A percentile compares a stretch with the other conserved stretches of the same genome.
Evolutionary conservation across 2,113 vertebrate species (phyloP).

Genomic region (Lynx canadensis): DNA sequence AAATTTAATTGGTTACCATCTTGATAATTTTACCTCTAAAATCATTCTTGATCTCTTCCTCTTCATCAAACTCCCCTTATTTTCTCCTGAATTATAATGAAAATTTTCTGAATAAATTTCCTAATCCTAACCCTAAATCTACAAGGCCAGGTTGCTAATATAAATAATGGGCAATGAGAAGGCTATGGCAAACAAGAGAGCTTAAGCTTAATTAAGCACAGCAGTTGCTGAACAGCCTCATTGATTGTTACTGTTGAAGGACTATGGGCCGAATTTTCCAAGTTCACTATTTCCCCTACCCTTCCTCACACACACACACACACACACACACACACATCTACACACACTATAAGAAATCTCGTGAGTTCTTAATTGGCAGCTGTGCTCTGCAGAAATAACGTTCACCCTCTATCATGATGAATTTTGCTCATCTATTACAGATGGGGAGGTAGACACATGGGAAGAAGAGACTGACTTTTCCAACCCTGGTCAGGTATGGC

Average conservation of each 20-base stretch:
- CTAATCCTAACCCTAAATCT: not conserved
- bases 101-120: not conserved
- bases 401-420: not conserved
- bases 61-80: not conserved
- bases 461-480: not conserved
- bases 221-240: not conserved
- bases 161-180: not conserved
- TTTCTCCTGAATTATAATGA: constrained; percentile 10
- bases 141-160: not conserved
- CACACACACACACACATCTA: not conserved
- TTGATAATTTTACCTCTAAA: constrained; percentile 21
- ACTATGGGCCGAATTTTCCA: not conserved
- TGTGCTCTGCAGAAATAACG: not conserved
- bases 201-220: not conserved
- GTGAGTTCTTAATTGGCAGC: not conserved
- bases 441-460: not conserved
- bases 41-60: not conserved
- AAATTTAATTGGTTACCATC: not conserved
- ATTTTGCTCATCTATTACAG: not conserved
- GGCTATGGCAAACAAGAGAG: not conserved
- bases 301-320: not conserved
- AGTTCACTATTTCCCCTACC: not conserved
- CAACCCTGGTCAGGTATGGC: not conserved
- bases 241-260: not conserved
- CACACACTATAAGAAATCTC: not conserved